Conservation (phyloP, 2,888 invertebrate genomes). For the Ernsta delagoae region DNA sequence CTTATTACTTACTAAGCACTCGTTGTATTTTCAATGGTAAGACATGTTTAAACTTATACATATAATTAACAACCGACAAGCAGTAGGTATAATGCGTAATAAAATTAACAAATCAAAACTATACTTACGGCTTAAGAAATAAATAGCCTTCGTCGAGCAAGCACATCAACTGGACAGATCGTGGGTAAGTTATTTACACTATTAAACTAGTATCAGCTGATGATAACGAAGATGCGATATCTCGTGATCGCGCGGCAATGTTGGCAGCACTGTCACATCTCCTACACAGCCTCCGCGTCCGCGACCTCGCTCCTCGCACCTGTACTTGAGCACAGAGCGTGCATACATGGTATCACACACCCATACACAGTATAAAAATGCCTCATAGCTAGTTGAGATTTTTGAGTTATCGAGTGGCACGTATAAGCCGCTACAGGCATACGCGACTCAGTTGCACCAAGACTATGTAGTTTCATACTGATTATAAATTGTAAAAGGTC, state of each 20-base stretch:
- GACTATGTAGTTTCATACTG: too few relatives aligned
- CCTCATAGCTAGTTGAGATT: too few relatives aligned
- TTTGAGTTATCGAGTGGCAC: too few relatives aligned
- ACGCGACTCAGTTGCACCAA: too few relatives aligned
- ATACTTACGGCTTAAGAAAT: constrained; percentile 52
- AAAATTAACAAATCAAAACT: constrained; percentile 26
- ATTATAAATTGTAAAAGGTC: too few relatives aligned
- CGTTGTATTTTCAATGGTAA: too few relatives aligned
- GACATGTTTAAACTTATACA: too few relatives aligned
- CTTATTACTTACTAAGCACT: too few relatives aligned
- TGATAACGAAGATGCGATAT: constrained; percentile 78
- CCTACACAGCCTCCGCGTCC: constrained; percentile 73
- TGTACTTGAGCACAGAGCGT: constrained; percentile 40
- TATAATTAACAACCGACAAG: too few relatives aligned
- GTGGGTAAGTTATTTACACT: constrained; percentile 56
- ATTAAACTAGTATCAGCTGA: constrained; percentile 78
- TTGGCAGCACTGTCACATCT: constrained; percentile 69
- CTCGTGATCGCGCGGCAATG: constrained; percentile 74
- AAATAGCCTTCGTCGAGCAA: constrained; percentile 50
- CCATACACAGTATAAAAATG: too few relatives aligned
- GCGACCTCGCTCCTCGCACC: constrained; percentile 40
- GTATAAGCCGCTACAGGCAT: too few relatives aligned
- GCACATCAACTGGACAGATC: constrained; percentile 50
- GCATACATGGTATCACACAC: constrained; percentile 34
- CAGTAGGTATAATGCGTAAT: too few relatives aligned